phyloP scores from a whole-genome alignment of 2,113 vertebrate species.

The Neodon shergylaensis region DNA sequence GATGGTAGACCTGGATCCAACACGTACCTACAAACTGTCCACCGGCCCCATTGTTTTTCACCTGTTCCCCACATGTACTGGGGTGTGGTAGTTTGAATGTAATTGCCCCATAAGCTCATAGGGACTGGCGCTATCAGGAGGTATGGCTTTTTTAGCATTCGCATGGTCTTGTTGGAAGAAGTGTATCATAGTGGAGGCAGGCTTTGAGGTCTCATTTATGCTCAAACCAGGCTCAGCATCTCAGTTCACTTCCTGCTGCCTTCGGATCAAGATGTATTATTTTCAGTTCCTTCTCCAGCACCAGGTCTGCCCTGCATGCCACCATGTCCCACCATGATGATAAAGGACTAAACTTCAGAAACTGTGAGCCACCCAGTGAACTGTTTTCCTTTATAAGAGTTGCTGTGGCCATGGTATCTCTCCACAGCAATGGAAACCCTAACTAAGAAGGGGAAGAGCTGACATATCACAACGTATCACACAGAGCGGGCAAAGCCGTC shows the following conservation, averaged over 20 bases:
- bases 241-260: not conserved
- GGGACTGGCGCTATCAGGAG: not conserved
- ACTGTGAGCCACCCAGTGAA: not conserved
- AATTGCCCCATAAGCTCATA: not conserved
- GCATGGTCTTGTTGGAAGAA: not conserved
- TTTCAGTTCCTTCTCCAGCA: not conserved
- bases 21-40: not conserved
- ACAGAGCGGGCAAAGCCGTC: not conserved
- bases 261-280: not conserved
- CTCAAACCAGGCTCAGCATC: not conserved
- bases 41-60: not conserved
- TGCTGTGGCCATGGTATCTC: not conserved
- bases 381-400: not conserved
- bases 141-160: not conserved
- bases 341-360: not conserved
- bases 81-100: not conserved
- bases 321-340: not conserved
- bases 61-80: rapidly evolving
- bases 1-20: not conserved
- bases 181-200: not conserved
- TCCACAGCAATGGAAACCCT: not conserved
- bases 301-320: not conserved
- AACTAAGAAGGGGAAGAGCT: not conserved
- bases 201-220: not conserved
- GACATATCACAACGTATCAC: not conserved